These are phyloP conservation scores for Ylistrum balloti DNA, from an alignment of 1,140 invertebrate species.

Conservation along the genomic window DNA sequence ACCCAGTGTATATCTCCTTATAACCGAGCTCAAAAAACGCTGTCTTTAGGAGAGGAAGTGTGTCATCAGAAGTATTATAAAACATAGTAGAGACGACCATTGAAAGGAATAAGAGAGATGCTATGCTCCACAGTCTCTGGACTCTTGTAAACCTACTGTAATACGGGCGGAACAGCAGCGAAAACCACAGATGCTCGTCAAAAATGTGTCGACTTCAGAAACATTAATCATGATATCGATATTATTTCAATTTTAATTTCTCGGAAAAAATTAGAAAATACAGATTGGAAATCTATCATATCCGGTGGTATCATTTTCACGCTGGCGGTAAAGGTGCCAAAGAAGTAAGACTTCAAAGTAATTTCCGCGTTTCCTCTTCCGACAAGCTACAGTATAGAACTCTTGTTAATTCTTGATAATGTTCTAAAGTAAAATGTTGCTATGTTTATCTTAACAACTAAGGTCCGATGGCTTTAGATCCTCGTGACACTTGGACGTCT, in stretches of 20 bases:
- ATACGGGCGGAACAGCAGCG: slow-evolving; percentile 63
- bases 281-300: slow-evolving; percentile 4
- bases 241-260: too few species aligned
- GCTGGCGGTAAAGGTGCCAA: background rate
- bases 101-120: slow-evolving; percentile 70
- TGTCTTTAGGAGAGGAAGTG: slow-evolving; percentile 72
- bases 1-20: slow-evolving; percentile 69
- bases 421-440: too few species aligned
- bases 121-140: slow-evolving; percentile 70
- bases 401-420: too few species aligned
- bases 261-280: background rate
- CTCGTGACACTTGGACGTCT: too few species aligned
- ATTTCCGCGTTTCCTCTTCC: background rate
- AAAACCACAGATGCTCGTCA: slow-evolving; percentile 71
- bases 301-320: background rate
- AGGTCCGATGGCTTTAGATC: too few species aligned
- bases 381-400: background rate
- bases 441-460: too few species aligned
- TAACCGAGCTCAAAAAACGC: slow-evolving; percentile 81
- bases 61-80: slow-evolving; percentile 66
- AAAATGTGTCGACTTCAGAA: slow-evolving; percentile 71
- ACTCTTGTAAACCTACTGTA: slow-evolving; percentile 72
- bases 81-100: slow-evolving; percentile 78
- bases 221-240: too few species aligned
- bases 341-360: background rate